Conservation (phyloP, 1,140 invertebrate genomes). For the Vanessa tameamea region DNA sequence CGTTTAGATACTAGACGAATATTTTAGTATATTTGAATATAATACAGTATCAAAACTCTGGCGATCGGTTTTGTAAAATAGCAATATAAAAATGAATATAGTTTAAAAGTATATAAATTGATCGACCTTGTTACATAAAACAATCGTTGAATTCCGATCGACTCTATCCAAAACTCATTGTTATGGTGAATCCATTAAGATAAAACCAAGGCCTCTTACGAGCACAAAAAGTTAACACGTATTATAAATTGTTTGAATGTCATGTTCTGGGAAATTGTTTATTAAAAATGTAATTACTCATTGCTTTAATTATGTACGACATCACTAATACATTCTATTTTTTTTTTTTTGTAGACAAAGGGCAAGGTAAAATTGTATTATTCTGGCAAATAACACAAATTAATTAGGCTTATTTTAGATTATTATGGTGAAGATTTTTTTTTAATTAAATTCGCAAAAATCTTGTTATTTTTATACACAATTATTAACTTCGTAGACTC, state of each 20-base stretch:
- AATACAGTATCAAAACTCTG: too few relatives aligned
- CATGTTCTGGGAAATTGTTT: background rate
- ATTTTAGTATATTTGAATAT: too few relatives aligned
- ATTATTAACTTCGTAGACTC: too few relatives aligned
- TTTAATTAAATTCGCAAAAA: too few relatives aligned
- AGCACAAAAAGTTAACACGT: slow-evolving; percentile 35
- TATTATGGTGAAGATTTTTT: too few relatives aligned
- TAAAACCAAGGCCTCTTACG: slow-evolving; percentile 44
- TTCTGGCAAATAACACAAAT: too few relatives aligned
- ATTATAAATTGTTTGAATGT: slow-evolving; percentile 28
- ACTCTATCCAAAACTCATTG: slow-evolving; percentile 49
- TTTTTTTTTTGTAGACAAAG: background rate
- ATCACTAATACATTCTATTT: background rate
- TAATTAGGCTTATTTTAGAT: too few relatives aligned
- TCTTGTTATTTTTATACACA: too few relatives aligned
- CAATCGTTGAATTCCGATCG: slow-evolving; percentile 44
- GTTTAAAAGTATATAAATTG: background rate
- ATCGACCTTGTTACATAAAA: slow-evolving; percentile 36
- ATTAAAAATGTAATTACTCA: background rate
- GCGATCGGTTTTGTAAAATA: too few relatives aligned
- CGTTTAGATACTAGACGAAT: too few relatives aligned
- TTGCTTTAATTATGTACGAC: background rate
- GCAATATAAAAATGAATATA: too few relatives aligned
- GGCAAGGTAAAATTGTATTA: background rate
- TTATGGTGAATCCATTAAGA: slow-evolving; percentile 56